Percentiles rank a stretch among this genome's conserved stretches.
Evolutionary conservation across 2,888 invertebrate genomes (phyloP).

Genomic region (Cephus pygmeus): DNA sequence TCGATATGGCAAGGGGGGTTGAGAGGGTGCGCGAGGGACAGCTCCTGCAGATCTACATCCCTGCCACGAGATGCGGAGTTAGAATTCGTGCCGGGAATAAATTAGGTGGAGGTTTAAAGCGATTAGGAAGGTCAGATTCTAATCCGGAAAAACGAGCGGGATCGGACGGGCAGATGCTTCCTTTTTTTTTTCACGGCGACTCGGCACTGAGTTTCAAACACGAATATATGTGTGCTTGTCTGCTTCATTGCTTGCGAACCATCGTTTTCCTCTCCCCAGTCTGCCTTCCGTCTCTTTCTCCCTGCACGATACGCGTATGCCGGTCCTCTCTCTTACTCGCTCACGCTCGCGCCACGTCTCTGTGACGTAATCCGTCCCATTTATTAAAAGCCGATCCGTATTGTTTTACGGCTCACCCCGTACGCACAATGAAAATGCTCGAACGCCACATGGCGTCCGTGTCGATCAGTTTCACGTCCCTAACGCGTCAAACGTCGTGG

Average conservation of each 20-base stretch:
- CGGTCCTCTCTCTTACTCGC: conserved; percentile 14
- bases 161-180: conserved; percentile 37
- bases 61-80: conserved; percentile 9
- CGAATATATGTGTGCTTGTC: conserved; percentile 1
- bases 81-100: conserved; percentile 38
- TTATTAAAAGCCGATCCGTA: conserved; percentile 58
- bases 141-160: conserved; percentile 42
- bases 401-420: conserved; percentile 49
- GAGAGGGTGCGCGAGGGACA: too few species aligned
- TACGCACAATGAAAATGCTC: conserved; percentile 52
- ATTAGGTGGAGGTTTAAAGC: conserved; percentile 42
- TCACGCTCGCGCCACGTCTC: not conserved
- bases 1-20: too few species aligned
- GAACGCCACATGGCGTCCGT: not conserved
- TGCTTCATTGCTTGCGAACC: too few species aligned
- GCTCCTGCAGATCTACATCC: too few species aligned
- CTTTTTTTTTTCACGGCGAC: conserved; percentile 16
- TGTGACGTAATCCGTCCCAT: conserved; percentile 54
- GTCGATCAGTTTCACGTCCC: conserved; percentile 19
- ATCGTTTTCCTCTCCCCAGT: too few species aligned
- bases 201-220: not conserved
- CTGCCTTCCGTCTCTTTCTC: too few species aligned
- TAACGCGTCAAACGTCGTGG: conserved; percentile 27
- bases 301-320: conserved; percentile 2
- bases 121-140: conserved; percentile 48